These are phyloP conservation scores for Chironomus tepperi DNA, from an alignment of 1,140 invertebrate genomes.

Conservation along the genomic window DNA sequence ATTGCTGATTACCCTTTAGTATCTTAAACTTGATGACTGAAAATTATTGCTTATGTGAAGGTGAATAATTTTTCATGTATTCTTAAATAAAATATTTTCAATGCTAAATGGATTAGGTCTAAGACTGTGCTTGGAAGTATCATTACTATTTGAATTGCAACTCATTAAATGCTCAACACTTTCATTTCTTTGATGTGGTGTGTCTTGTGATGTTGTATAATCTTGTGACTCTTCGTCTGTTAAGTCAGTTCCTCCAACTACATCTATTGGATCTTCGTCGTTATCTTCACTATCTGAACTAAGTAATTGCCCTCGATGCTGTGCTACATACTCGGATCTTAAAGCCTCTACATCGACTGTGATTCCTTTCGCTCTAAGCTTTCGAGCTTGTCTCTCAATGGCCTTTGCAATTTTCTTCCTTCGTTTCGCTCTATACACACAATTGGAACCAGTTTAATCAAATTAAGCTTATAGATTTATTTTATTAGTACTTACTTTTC, in stretches of 20 bases:
- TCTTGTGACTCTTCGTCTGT: slow-evolving; percentile 51
- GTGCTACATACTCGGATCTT: slow-evolving; percentile 67
- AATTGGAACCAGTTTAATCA: background rate
- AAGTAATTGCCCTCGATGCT: slow-evolving; percentile 46
- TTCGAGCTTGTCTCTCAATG: slow-evolving; percentile 82
- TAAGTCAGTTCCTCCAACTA: slow-evolving; percentile 58
- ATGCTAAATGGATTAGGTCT: slow-evolving; percentile 73
- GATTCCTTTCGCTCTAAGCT: slow-evolving; percentile 81
- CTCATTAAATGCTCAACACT: slow-evolving; percentile 39
- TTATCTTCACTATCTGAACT: slow-evolving; percentile 60
- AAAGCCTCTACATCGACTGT: slow-evolving; percentile 77
- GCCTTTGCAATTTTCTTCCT: slow-evolving; percentile 89
- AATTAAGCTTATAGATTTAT: slow-evolving; percentile 4
- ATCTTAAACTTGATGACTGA: background rate
- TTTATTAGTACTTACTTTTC: slow-evolving; percentile 51
- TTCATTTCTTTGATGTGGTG: slow-evolving; percentile 33
- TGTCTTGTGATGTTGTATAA: slow-evolving; percentile 39
- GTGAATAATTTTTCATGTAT: slow-evolving; percentile 48
- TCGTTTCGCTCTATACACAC: slow-evolving; percentile 57
- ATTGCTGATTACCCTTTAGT: too few relatives aligned
- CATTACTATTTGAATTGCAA: slow-evolving; percentile 45
- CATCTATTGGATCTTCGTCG: slow-evolving; percentile 57
- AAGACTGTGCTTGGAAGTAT: slow-evolving; percentile 45
- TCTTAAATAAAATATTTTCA: slow-evolving; percentile 64
- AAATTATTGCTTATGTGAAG: background rate